Evolutionary conservation across 2,797 vertebrate genomes (phyloP).

Genomic region (Dermochelys coriacea): DNA sequence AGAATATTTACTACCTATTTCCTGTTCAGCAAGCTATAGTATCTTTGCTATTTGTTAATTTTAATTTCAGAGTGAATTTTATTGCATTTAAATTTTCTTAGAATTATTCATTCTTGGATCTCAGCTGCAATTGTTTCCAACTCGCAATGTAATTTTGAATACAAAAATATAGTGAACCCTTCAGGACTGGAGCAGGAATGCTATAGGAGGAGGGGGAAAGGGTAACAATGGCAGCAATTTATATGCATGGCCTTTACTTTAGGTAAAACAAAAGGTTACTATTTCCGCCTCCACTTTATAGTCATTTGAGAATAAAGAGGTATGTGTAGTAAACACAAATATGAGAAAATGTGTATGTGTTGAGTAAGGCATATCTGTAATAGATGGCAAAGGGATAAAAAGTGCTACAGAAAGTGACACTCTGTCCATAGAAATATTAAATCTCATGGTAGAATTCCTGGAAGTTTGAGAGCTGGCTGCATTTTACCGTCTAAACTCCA

Average conservation of each 20-base stretch:
- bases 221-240: background rate
- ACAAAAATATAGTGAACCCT: background rate
- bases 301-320: background rate
- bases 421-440: slow-evolving; percentile 40
- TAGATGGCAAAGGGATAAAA: background rate
- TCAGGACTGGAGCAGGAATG: background rate
- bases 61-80: too few relatives aligned
- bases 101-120: background rate
- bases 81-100: background rate
- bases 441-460: slow-evolving; percentile 50
- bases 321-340: background rate
- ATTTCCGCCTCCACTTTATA: background rate
- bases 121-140: background rate
- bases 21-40: background rate
- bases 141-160: background rate
- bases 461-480: slow-evolving; percentile 64
- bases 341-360: rapidly evolving
- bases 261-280: background rate
- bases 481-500: background rate
- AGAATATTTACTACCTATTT: too few relatives aligned
- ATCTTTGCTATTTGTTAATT: too few relatives aligned
- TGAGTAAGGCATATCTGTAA: rapidly evolving
- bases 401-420: background rate
- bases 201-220: background rate
- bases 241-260: background rate